Percentiles rank a stretch among this genome's conserved stretches.
Evolutionary conservation across 2,113 vertebrate species (phyloP).

Genomic region (Coptodon bakossiorum): DNA sequence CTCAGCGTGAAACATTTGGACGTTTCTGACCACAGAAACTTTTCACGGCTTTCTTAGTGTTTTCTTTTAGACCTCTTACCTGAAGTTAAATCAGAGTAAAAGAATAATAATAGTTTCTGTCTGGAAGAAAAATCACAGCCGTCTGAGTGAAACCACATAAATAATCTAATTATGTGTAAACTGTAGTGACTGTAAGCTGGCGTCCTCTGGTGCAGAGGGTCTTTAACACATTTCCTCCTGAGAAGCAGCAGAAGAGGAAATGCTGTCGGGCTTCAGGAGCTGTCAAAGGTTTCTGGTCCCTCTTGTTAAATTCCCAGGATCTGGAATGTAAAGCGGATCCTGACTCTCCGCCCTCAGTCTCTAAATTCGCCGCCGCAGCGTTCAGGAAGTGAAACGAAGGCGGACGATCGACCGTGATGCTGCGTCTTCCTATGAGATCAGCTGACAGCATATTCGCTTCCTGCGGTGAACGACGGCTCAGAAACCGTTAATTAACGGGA

Average conservation of each 20-base stretch:
- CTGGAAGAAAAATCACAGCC: neutral
- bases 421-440: neutral
- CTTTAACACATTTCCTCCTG: neutral
- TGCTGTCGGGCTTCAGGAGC: neutral
- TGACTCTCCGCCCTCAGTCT: neutral
- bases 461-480: neutral
- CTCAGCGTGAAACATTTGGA: accelerated
- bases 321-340: neutral
- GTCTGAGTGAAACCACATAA: neutral
- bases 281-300: accelerated
- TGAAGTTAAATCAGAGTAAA: neutral
- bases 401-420: accelerated
- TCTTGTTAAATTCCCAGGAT: neutral
- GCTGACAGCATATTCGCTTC: accelerated
- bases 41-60: neutral
- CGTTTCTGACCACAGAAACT: accelerated
- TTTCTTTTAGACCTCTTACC: accelerated
- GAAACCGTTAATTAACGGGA: neutral
- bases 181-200: neutral
- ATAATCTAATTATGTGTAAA: neutral
- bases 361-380: neutral
- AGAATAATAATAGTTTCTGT: neutral
- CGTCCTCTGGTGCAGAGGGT: accelerated
- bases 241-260: neutral
- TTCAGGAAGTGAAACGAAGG: neutral